phyloP scores from a whole-genome alignment of 2,888 invertebrate species.

The Heliconius cydno region DNA sequence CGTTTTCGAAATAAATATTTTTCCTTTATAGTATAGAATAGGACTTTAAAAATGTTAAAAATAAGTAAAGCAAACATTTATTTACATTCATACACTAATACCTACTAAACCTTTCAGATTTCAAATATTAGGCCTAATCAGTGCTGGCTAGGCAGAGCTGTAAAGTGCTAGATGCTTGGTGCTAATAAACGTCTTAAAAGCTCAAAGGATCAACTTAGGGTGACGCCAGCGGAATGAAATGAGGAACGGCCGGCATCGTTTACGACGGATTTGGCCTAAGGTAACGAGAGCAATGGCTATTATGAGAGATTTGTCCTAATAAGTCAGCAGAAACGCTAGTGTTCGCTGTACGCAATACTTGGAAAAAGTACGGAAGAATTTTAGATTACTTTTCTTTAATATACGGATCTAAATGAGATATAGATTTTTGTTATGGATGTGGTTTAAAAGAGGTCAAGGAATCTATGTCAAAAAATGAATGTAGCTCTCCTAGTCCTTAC shows the following conservation, averaged over 20 bases:
- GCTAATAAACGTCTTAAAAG: conserved; percentile 45
- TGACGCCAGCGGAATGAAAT: conserved; percentile 41
- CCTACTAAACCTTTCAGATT: background rate
- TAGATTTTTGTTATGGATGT: background rate
- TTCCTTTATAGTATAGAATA: too few species aligned
- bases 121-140: conserved; percentile 27
- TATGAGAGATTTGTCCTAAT: conserved; percentile 40
- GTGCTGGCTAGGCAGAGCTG: conserved; percentile 28
- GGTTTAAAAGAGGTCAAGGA: background rate
- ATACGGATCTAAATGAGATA: background rate
- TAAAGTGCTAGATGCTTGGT: conserved; percentile 31
- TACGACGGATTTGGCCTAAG: conserved; percentile 40
- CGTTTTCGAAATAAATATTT: too few species aligned
- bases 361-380: background rate
- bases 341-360: background rate
- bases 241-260: conserved; percentile 40
- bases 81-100: background rate
- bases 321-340: conserved; percentile 17
- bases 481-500: background rate
- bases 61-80: background rate
- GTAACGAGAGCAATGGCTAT: conserved; percentile 41
- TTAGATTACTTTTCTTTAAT: background rate
- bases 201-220: conserved; percentile 46
- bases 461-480: background rate
- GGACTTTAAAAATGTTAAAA: too few species aligned